These are phyloP conservation scores for Malthinus seriepunctatus DNA, from an alignment of 2,888 invertebrate species.

Conservation along the genomic window DNA sequence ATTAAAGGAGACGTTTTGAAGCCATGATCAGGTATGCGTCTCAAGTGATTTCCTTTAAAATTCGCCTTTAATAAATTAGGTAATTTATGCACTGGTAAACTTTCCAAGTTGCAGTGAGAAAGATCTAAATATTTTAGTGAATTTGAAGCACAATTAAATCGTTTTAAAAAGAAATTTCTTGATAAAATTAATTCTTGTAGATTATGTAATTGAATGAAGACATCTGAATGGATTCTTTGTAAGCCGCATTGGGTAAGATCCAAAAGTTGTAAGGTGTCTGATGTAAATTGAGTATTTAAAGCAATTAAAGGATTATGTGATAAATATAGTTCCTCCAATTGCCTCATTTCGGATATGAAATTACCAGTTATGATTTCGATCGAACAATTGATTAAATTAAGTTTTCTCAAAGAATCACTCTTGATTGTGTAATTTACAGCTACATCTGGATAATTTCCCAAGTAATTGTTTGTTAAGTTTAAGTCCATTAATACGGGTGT, in stretches of 20 bases:
- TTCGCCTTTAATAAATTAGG: slow-evolving; percentile 63
- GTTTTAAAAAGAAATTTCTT: slow-evolving; percentile 62
- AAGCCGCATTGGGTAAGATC: slow-evolving; percentile 64
- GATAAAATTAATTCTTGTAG: slow-evolving; percentile 65
- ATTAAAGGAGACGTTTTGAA: slow-evolving; percentile 66
- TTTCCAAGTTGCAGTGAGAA: slow-evolving; percentile 65
- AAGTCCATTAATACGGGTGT: slow-evolving; percentile 60
- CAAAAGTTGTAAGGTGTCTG: slow-evolving; percentile 51
- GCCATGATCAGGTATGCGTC: slow-evolving; percentile 60
- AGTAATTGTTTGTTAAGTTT: slow-evolving; percentile 67
- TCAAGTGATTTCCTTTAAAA: slow-evolving; percentile 67
- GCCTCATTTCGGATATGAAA: slow-evolving; percentile 58
- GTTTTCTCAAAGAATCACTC: slow-evolving; percentile 61
- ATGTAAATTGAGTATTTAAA: slow-evolving; percentile 35
- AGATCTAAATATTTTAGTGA: slow-evolving; percentile 63
- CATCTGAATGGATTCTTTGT: slow-evolving; percentile 56
- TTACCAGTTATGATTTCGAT: slow-evolving; percentile 60
- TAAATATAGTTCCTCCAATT: slow-evolving; percentile 59
- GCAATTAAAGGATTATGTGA: slow-evolving; percentile 47
- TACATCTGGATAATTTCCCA: slow-evolving; percentile 48
- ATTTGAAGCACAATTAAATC: slow-evolving; percentile 54
- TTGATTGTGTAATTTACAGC: slow-evolving; percentile 56
- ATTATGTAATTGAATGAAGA: slow-evolving; percentile 62
- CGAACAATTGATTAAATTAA: slow-evolving; percentile 66
- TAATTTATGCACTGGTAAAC: slow-evolving; percentile 64